Conservation (phyloP, 2,888 invertebrate species). For the Autographa gamma region DNA sequence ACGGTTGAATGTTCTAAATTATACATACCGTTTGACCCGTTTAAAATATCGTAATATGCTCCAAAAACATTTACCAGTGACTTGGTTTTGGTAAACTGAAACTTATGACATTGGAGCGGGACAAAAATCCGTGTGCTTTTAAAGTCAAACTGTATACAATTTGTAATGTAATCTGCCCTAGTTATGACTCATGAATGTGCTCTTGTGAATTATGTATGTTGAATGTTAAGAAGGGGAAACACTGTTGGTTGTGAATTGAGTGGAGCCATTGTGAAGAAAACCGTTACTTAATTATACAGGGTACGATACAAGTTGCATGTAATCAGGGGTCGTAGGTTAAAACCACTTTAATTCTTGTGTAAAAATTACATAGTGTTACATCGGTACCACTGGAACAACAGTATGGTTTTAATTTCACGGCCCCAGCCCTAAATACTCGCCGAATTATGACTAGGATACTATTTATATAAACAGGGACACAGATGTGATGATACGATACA, state of each 20-base stretch:
- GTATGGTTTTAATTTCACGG: neutral
- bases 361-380: neutral
- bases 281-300: constrained; percentile 58
- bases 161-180: neutral
- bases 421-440: constrained; percentile 31
- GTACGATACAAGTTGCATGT: constrained; percentile 40
- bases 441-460: constrained; percentile 29
- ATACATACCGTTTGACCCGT: neutral
- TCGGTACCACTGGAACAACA: neutral
- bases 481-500: constrained; percentile 20
- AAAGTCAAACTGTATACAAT: constrained; percentile 2
- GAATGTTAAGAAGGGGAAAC: constrained; percentile 11
- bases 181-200: neutral
- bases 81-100: too few species aligned
- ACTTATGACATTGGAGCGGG: too few species aligned
- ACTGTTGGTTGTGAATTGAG: constrained; percentile 44
- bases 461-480: constrained; percentile 17
- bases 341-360: neutral
- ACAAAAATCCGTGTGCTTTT: neutral
- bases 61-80: neutral
- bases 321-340: neutral
- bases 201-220: neutral
- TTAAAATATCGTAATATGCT: neutral
- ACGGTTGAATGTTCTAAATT: neutral
- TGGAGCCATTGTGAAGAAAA: constrained; percentile 33